Evolutionary conservation across 1,140 invertebrate genomes (phyloP).

Genomic region (Ganaspis sp.): DNA sequence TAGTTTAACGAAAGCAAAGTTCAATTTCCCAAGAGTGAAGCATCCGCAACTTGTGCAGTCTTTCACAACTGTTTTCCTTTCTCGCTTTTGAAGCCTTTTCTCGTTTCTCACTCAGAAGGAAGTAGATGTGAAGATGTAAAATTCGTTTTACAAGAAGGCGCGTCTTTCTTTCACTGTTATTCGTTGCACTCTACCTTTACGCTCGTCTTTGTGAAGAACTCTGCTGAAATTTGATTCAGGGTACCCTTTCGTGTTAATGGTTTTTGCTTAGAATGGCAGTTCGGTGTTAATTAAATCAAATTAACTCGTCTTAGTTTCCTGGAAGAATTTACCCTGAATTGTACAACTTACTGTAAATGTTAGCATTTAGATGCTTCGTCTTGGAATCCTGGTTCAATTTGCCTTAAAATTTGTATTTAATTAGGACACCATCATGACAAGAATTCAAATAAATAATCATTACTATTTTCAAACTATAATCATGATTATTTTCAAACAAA

Average conservation of each 20-base stretch:
- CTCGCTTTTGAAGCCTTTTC: not conserved
- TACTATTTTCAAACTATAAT: too few relatives aligned
- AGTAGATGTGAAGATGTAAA: not conserved
- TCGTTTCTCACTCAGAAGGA: not conserved
- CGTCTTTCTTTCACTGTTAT: slow-evolving; percentile 6
- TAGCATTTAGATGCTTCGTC: not conserved
- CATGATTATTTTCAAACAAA: too few relatives aligned
- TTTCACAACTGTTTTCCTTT: slow-evolving; percentile 5
- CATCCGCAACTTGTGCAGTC: slow-evolving; percentile 7
- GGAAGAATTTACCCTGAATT: not conserved
- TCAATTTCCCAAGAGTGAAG: slow-evolving; percentile 22
- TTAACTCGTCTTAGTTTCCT: not conserved
- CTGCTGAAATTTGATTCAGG: not conserved
- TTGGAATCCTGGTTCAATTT: not conserved
- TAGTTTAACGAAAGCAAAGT: slow-evolving; percentile 14
- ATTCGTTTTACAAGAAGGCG: not conserved
- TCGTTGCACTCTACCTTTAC: not conserved
- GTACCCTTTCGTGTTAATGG: not conserved
- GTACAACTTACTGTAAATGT: not conserved
- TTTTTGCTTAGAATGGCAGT: not conserved
- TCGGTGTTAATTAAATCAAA: slow-evolving; percentile 11
- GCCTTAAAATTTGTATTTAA: not conserved
- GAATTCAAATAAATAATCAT: too few relatives aligned
- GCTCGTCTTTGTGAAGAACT: slow-evolving; percentile 11
- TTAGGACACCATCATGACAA: too few relatives aligned